Evolutionary conservation across 2,113 vertebrate species (phyloP).

Genomic region (Tragelaphus scriptus): DNA sequence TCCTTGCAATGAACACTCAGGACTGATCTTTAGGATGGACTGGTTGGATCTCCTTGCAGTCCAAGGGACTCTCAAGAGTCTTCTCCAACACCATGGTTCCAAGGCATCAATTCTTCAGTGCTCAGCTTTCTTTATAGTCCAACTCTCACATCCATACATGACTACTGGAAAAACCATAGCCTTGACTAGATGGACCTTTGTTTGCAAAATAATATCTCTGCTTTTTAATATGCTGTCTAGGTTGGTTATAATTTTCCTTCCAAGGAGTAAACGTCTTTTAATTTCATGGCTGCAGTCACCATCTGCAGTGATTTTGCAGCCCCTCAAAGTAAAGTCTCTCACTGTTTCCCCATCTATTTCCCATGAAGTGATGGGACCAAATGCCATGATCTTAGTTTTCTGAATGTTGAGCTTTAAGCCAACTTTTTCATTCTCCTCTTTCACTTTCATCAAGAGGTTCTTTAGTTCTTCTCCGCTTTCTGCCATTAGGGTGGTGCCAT

Average conservation of each 20-base stretch:
- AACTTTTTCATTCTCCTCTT: background rate
- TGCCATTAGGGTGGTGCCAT: background rate
- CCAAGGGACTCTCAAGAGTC: background rate
- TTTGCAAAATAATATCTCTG: background rate
- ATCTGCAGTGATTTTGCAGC: background rate
- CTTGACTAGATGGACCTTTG: background rate
- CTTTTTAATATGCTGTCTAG: background rate
- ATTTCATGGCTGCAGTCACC: background rate
- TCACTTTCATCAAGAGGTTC: background rate
- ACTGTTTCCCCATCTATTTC: background rate
- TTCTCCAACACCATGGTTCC: background rate
- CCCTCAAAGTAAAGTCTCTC: background rate
- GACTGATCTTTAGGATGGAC: background rate
- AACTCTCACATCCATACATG: background rate
- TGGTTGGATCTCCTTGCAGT: background rate
- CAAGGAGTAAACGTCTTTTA: background rate
- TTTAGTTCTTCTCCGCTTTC: background rate
- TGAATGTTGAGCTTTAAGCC: background rate
- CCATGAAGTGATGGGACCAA: background rate
- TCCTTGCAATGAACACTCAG: background rate
- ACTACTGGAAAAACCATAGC: background rate
- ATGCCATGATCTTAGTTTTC: background rate
- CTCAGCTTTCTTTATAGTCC: background rate
- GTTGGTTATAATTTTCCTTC: background rate
- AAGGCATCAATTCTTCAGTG: background rate